Base-by-base conservation (phyloP, 2,888 invertebrate species). In the Molanna angustata region DNA sequence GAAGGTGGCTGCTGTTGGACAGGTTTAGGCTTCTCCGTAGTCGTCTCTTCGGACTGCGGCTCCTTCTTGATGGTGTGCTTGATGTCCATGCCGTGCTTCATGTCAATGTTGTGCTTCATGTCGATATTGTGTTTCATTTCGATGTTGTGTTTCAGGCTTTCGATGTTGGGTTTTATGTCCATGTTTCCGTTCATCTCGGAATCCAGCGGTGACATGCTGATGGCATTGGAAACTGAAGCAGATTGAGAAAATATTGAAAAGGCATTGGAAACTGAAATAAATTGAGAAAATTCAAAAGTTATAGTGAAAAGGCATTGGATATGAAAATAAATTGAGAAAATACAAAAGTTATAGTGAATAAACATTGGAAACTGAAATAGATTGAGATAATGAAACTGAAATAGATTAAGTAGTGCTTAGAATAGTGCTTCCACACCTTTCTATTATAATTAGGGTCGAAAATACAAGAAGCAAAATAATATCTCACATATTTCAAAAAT, bases 21-120 rank as follows among this genome's bases (percentile, higher is more conserved):
- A n/a, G n/a, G n/a, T n/a, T 41, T 52, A 11, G n/a, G 17, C 20
- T 48, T 57, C 71, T 74, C 0, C 71, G 79, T 58, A 72, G 71
- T 32, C 62, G 69, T 59, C 63, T 69, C 60, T 72, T 60, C 58
- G 4, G 35, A 21, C 20, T 52, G 47, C 14, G 54, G 49, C 49
- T 55, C 56, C 37, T 56, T 60, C 51, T 47, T 53, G 31, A 47
- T 46, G 4, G 6, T 47, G 4, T 37, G 47, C 17, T 49, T 49
- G 1, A 49, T 27, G 19, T 49, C 49, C 19, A 16, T 16, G 9
- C 4, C 13, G 7, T 31, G 18, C 9, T 19, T 19, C 2, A 39
- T 14, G 9, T 50, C 41, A 2, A 37, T 42, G 16, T 19, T 52
- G 16, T 47, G 50, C 22, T 50, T 50, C 9, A 50, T 19, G n/a